These are phyloP conservation scores for Boloria selene DNA, from an alignment of 2,888 invertebrate species.

Conservation along the genomic window DNA sequence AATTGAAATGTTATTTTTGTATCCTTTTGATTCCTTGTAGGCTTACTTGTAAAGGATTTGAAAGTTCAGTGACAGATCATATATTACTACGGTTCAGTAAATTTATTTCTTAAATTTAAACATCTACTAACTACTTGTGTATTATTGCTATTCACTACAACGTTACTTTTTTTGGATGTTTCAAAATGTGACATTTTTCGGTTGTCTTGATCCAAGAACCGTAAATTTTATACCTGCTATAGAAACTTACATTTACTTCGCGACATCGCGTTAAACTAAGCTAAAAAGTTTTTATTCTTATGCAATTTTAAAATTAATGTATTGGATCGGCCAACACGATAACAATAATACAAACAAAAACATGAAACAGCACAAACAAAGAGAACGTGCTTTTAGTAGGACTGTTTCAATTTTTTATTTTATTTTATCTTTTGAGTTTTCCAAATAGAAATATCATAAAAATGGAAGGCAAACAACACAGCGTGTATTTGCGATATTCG, in stretches of 20 bases:
- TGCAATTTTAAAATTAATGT: no score
- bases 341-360: not conserved
- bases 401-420: constrained; percentile 61
- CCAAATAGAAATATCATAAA: constrained; percentile 68
- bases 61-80: no score
- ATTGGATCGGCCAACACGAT: not conserved
- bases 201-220: no score
- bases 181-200: no score
- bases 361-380: constrained; percentile 37
- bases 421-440: constrained; percentile 56
- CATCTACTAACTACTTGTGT: not conserved
- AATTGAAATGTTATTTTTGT: constrained; percentile 15
- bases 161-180: no score
- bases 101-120: no score
- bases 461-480: constrained; percentile 73
- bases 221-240: no score
- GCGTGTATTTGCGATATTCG: constrained; percentile 72
- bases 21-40: not conserved
- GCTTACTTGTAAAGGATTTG: not conserved
- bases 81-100: no score
- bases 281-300: no score
- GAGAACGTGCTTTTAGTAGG: constrained; percentile 59
- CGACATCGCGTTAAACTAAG: no score
- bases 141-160: no score
- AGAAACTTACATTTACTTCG: no score